Base-by-base conservation (phyloP, 1,140 invertebrate species). In the Scaptomyza graminum region DNA sequence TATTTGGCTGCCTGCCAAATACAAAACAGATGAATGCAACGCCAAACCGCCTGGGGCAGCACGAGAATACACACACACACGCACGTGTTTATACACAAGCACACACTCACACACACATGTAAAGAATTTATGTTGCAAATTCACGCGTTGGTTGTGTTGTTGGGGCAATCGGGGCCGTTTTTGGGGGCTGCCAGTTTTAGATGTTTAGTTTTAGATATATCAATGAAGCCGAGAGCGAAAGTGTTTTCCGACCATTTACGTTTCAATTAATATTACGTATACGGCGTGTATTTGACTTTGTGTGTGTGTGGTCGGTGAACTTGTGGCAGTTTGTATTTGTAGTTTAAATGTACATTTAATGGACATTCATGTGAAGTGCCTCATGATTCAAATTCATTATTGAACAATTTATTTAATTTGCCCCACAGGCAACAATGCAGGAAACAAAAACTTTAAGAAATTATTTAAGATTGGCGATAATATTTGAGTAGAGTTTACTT, bases 201-300 rank as follows among this genome's bases (percentile, higher is more conserved):
- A 83, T 88, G 76, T 79, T 83, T 88, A 79, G 79, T 76, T 78
- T 79, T 83, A 64, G 84, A 76, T 88, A 76, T 88, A 88, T 89
- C 79, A 88, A 87, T 88, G 83, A 88, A 88, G 67, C 62, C 66
- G 79, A 88, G 87, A 88, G 83, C 79, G 83, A 88, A 88, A 88
- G 83, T 88, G 84, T 82, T 83, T 69, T 67, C 69, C 64, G 46
- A 52, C 54, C 63, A 66, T 74, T 69, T 74, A 76, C 67, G 74
- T 76, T 81, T 87, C 83, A 82, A 87, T 78, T 78, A 67, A 72
- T 60, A 84, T 85, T 80, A 76, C 81, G 74, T 79, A 85, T 81
- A 87, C 82, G 78, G 37, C 41, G 52, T 39, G 52, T 39, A 55
- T 74, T 54, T 41, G 54, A 37, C 50, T 3, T 28, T 44, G n/a